Conservation (phyloP, 2,888 invertebrate genomes). For the Oscheius sp. region DNA sequence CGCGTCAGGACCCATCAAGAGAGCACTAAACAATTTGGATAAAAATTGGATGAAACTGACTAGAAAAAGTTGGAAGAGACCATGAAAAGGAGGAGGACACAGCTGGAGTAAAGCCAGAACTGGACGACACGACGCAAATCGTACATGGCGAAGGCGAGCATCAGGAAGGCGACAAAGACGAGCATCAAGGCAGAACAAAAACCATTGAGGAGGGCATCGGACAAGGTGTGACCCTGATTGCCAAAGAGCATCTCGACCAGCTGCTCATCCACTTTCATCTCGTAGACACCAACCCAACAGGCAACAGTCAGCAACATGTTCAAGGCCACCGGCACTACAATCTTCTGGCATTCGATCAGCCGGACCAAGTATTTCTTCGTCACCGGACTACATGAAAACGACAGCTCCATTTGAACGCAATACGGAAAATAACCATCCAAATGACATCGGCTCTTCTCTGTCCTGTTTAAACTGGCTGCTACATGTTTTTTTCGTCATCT, state of each 20-base stretch:
- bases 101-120: conserved; percentile 55
- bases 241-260: conserved; percentile 42
- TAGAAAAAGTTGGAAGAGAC: conserved; percentile 53
- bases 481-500: too few species aligned
- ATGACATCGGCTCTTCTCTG: too few species aligned
- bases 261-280: conserved; percentile 51
- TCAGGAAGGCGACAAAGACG: conserved; percentile 58
- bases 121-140: conserved; percentile 57
- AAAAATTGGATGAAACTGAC: conserved; percentile 28
- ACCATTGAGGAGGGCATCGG: conserved; percentile 59
- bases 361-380: conserved; percentile 7
- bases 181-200: conserved; percentile 53
- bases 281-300: conserved; percentile 58
- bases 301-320: conserved; percentile 58
- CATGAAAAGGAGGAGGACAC: conserved; percentile 58
- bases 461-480: too few species aligned
- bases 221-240: conserved; percentile 53
- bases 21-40: not conserved
- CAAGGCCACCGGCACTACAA: conserved; percentile 43
- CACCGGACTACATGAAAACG: not conserved
- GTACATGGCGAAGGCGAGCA: conserved; percentile 62
- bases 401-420: too few species aligned
- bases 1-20: conserved; percentile 14
- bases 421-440: too few species aligned
- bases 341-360: conserved; percentile 9